Conservation (phyloP, 2,888 invertebrate genomes). For the Drosophila gaucha region DNA sequence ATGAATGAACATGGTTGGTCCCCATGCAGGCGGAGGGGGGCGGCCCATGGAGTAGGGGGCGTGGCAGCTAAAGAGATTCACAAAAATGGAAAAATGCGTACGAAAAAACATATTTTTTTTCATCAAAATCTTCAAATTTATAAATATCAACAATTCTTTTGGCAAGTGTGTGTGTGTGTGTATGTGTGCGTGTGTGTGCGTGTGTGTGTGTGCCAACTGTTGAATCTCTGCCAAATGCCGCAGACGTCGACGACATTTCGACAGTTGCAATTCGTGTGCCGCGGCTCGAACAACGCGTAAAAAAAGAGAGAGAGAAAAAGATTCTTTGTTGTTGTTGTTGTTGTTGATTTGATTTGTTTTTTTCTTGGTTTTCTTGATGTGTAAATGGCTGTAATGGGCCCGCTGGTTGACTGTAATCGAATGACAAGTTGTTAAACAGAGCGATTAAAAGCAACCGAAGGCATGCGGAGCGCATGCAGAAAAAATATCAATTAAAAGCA, state of each 20-base stretch:
- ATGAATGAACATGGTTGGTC: background rate
- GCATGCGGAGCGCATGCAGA: slow-evolving; percentile 22
- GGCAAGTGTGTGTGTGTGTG: slow-evolving; percentile 1
- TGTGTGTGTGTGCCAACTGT: slow-evolving; percentile 11
- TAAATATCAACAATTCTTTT: slow-evolving; percentile 58
- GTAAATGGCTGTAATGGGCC: too few species aligned
- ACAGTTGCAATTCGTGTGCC: slow-evolving; percentile 75
- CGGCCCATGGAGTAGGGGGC: background rate
- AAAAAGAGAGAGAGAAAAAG: too few species aligned
- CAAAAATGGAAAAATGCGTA: background rate
- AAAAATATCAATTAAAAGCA: slow-evolving; percentile 71
- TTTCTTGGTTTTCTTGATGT: too few species aligned
- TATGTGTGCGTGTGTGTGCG: slow-evolving; percentile 16
- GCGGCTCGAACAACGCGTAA: slow-evolving; percentile 66
- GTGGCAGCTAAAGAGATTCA: background rate
- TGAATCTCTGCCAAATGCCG: slow-evolving; percentile 64
- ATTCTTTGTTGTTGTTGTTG: background rate
- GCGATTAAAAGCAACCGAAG: slow-evolving; percentile 42
- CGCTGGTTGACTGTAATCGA: slow-evolving; percentile 35
- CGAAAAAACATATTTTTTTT: slow-evolving; percentile 2
- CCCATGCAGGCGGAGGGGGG: background rate
- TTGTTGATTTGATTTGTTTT: background rate
- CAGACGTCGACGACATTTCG: slow-evolving; percentile 63
- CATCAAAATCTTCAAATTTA: slow-evolving; percentile 69
- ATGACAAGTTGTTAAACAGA: slow-evolving; percentile 65